Evolutionary conservation across 2,888 invertebrate species (phyloP).

Genomic region (Carcina quercana): DNA sequence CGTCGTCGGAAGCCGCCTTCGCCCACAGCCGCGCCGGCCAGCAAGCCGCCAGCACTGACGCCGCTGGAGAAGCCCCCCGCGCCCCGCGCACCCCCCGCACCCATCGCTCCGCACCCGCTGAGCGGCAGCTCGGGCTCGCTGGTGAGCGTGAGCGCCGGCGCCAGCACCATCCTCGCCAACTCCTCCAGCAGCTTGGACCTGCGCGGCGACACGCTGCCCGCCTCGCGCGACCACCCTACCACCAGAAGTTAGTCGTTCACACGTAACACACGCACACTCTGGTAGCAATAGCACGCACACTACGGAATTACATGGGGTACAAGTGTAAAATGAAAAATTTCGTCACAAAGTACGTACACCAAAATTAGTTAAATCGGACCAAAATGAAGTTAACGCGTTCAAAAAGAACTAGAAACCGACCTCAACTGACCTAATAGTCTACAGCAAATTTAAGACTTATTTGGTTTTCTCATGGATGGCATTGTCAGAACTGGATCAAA

Average conservation of each 20-base stretch:
- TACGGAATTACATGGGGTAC: too few species aligned
- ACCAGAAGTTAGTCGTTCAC: slow-evolving; percentile 21
- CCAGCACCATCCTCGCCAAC: slow-evolving; percentile 76
- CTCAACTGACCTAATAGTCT: too few species aligned
- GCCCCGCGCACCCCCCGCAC: slow-evolving; percentile 9
- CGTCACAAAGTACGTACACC: too few species aligned
- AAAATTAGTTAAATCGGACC: too few species aligned
- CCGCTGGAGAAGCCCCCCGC: slow-evolving; percentile 25
- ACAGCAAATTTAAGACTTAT: too few species aligned
- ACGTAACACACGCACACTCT: too few species aligned
- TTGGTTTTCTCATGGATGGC: too few species aligned
- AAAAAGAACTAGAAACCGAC: too few species aligned
- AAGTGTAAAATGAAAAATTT: too few species aligned
- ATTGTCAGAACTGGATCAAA: too few species aligned
- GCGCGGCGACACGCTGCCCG: slow-evolving; percentile 21
- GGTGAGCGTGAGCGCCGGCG: slow-evolving; percentile 73
- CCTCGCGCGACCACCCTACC: slow-evolving; percentile 8
- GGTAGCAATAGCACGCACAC: too few species aligned
- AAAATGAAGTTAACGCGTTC: too few species aligned
- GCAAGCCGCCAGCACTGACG: slow-evolving; percentile 24
- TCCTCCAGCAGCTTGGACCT: slow-evolving; percentile 57
- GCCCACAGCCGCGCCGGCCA: slow-evolving; percentile 20
- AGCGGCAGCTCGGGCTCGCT: slow-evolving; percentile 50
- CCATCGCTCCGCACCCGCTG: slow-evolving; percentile 6
- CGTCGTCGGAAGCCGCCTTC: slow-evolving; percentile 38